Evolutionary conservation across 2,888 invertebrate species (phyloP).

Genomic region (Diadegma fenestrale): DNA sequence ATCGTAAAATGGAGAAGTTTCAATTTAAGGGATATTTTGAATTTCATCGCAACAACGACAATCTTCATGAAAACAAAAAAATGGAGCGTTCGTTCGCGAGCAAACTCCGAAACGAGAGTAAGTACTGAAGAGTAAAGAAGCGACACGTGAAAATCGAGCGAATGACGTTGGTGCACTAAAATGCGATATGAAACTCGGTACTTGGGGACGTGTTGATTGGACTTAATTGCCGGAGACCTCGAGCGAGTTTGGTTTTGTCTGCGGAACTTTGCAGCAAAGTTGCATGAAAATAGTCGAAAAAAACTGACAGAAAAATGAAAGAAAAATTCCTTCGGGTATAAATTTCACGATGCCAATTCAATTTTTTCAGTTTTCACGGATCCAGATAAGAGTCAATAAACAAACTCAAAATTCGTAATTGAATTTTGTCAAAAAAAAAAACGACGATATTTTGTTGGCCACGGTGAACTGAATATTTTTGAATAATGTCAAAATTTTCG

Average conservation of each 20-base stretch:
- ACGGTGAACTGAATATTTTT: no score
- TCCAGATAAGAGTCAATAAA: not conserved
- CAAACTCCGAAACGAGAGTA: not conserved
- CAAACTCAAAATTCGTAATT: not conserved
- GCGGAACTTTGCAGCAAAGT: constrained; percentile 25
- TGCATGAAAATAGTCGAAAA: constrained; percentile 31
- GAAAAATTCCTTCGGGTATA: not conserved
- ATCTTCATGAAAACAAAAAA: not conserved
- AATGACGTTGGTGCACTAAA: constrained; percentile 46
- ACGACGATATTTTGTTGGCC: no score
- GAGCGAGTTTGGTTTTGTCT: constrained; percentile 5
- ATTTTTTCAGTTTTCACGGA: not conserved
- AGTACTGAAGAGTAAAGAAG: not conserved
- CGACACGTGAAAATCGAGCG: not conserved
- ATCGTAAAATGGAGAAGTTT: not conserved
- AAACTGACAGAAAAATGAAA: not conserved
- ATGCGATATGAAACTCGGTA: constrained; percentile 34
- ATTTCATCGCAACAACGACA: not conserved
- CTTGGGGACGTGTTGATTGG: constrained; percentile 51
- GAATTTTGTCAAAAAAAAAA: not conserved
- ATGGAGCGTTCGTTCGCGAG: not conserved
- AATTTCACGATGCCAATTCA: not conserved
- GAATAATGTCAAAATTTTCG: no score
- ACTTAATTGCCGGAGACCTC: constrained; percentile 45
- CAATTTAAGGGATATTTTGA: not conserved